phyloP scores from a whole-genome alignment of 2,888 invertebrate species.

The Monopis laevigella region DNA sequence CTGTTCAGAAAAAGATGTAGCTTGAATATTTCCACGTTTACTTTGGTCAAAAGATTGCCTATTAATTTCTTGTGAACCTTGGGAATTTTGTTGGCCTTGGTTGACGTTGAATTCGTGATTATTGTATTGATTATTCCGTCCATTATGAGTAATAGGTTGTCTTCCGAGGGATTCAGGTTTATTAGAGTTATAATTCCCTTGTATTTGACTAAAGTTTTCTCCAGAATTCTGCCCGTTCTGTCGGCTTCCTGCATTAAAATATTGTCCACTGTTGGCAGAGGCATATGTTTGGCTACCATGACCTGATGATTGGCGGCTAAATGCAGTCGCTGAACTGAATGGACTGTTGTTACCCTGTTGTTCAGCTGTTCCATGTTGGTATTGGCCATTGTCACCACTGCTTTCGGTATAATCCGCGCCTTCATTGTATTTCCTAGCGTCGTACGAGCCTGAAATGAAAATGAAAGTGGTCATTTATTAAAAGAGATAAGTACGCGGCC shows the following conservation, averaged over 20 bases:
- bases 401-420: conserved; percentile 42
- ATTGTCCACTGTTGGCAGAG: background rate
- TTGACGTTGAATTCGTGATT: background rate
- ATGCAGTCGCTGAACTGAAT: conserved; percentile 26
- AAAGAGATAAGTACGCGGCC: conserved; percentile 19
- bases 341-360: background rate
- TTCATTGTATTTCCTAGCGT: conserved; percentile 50
- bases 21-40: too few relatives aligned
- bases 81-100: background rate
- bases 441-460: conserved; percentile 61
- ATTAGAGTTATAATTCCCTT: too few relatives aligned
- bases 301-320: conserved; percentile 30
- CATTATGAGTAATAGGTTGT: too few relatives aligned
- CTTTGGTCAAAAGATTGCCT: too few relatives aligned
- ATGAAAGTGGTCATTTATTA: conserved; percentile 57
- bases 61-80: too few relatives aligned
- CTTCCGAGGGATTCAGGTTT: too few relatives aligned
- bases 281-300: conserved; percentile 1
- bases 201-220: background rate
- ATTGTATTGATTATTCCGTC: too few relatives aligned
- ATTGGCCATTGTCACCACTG: conserved; percentile 29
- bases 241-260: background rate
- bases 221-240: background rate
- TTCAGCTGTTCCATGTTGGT: conserved; percentile 25
- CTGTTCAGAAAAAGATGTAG: background rate